Evolutionary conservation across 1,140 invertebrate species (phyloP), one percentile per base, ranked within the genome.

Genomic region (Oedothorax gibbosus): DNA sequence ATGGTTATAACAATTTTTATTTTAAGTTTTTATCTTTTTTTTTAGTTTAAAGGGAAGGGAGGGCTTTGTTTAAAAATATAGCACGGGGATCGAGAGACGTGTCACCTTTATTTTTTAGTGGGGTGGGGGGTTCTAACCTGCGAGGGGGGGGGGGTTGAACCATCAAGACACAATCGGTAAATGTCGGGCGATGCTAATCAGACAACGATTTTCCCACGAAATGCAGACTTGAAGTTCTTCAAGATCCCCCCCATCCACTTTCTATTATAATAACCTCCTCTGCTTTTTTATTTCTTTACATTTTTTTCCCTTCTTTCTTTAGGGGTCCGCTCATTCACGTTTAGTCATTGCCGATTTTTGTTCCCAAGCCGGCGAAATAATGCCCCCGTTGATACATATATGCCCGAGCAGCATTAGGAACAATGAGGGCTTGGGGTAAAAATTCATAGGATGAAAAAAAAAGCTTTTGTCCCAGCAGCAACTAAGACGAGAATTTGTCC

Each of bases 341-440:
- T 35, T 82, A 82, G 79, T 82, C 79, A 82, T 82, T 82, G 79
- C 15, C 49, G 50, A 82, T 68, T 72, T 72, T 80, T 80, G 78
- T 80, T 80, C 78, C 76, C 78, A 71, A 81, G 53, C 54, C 18
- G 35, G 15, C 65, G 35, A 80, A 72, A 68, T 69, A 82, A 82
- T 81, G 72, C 68, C 71, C 62, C 53, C 69, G 69, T 64, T 54
- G 79, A 82, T 82, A 72, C 79, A 65, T 82, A 82, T 82, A 73
- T 82, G 18, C 21, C 5, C 10, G 8, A 14, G 68, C 15, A 15
- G 49, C 18, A 60, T 20, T 18, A 82, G 20, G 49, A 18, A 66
- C 18, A 53, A 53, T 53, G 73, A 57, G 35, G 56, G n/a, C 14
- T 35, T 49, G 68, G 68, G 35, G 54, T 15, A 20, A 57, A 54